A percentile compares a stretch with the other conserved stretches of the same genome.
These are phyloP conservation scores for Cacatua alba DNA, from an alignment of 2,113 vertebrate genomes.

Conservation along the genomic window DNA sequence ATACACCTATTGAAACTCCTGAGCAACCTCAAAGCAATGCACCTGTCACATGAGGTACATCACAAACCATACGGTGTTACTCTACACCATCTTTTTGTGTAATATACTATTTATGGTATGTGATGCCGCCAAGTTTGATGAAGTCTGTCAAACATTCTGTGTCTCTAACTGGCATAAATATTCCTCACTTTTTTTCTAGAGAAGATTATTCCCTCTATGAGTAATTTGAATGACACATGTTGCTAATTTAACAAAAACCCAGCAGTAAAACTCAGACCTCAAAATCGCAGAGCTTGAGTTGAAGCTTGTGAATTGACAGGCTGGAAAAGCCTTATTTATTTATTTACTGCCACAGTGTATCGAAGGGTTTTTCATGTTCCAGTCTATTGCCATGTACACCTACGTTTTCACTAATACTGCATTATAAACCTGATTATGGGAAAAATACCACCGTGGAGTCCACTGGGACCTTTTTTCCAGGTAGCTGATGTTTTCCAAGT, in stretches of 20 bases:
- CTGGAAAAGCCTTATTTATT: not conserved
- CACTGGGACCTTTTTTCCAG: not conserved
- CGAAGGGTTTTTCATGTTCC: not conserved
- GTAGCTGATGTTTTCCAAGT: not conserved
- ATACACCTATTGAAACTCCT: not conserved
- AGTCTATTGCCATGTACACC: not conserved
- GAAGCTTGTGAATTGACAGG: not conserved
- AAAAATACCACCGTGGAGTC: not conserved
- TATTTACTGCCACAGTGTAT: not conserved
- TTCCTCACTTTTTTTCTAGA: not conserved
- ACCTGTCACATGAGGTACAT: not conserved
- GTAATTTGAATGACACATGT: not conserved
- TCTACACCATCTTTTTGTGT: not conserved
- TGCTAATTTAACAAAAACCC: not conserved
- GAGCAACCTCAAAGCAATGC: not conserved
- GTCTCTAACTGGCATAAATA: not conserved
- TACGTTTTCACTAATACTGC: not conserved
- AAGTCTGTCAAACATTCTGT: not conserved
- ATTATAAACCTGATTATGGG: conserved; percentile 15
- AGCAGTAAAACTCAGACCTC: not conserved
- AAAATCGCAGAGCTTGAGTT: conserved; percentile 4
- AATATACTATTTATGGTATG: not conserved
- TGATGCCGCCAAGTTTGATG: not conserved
- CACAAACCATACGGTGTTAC: not conserved
- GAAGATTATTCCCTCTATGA: not conserved